Conservation (phyloP, 2,888 invertebrate species). For the Julus scandinavius region DNA sequence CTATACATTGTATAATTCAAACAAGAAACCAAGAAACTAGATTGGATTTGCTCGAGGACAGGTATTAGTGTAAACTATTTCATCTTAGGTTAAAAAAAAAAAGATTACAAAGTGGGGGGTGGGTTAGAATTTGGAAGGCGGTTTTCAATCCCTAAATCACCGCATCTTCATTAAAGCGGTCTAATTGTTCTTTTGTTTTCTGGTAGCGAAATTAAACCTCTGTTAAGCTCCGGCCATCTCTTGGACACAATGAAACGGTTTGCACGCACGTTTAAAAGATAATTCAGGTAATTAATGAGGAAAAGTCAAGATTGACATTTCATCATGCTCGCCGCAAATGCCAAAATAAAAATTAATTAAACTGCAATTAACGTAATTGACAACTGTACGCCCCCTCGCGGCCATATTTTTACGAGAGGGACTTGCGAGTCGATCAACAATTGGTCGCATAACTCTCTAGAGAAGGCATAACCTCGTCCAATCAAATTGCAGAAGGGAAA, state of each 20-base stretch:
- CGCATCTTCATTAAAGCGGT: slow-evolving; percentile 51
- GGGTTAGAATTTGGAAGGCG: neutral
- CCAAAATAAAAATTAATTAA: slow-evolving; percentile 57
- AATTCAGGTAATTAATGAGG: slow-evolving; percentile 55
- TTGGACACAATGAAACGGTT: slow-evolving; percentile 43
- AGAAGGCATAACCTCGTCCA: neutral
- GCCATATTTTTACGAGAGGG: slow-evolving; percentile 6
- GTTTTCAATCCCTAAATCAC: slow-evolving; percentile 23
- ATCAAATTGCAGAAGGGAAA: neutral
- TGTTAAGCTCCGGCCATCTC: slow-evolving; percentile 10
- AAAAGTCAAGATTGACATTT: slow-evolving; percentile 55
- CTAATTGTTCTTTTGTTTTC: slow-evolving; percentile 51
- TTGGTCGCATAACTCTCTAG: slow-evolving; percentile 3
- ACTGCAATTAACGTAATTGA: slow-evolving; percentile 57
- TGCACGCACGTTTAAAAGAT: slow-evolving; percentile 44
- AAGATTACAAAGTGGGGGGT: neutral
- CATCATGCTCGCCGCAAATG: slow-evolving; percentile 53
- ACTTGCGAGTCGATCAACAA: neutral
- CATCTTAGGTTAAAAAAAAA: neutral
- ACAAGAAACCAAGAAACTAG: neutral
- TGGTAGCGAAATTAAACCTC: slow-evolving; percentile 47
- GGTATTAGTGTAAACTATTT: neutral
- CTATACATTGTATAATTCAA: too few relatives aligned
- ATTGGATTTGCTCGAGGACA: neutral
- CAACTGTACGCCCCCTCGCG: slow-evolving; percentile 54